phyloP scores from a whole-genome alignment of 2,888 invertebrate species.

The Diarsia rubi region DNA sequence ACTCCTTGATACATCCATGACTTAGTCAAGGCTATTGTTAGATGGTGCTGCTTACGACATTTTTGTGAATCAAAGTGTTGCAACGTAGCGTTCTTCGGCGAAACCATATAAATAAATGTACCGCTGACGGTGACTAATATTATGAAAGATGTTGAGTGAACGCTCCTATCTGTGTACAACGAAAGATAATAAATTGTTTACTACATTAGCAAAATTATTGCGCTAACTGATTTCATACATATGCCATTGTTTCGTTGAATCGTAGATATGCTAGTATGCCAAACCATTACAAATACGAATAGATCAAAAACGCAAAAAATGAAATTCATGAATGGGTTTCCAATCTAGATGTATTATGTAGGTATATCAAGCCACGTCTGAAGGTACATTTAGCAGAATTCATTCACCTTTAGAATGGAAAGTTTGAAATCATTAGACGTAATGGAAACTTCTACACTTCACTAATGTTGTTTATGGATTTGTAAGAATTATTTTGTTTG shows the following conservation, averaged over 20 bases:
- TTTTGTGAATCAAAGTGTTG: conserved; percentile 68
- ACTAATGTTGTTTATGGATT: conserved; percentile 52
- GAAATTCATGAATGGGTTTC: conserved; percentile 33
- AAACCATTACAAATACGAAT: conserved; percentile 26
- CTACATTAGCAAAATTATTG: conserved; percentile 55
- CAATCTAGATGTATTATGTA: conserved; percentile 52
- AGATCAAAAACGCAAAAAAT: conserved; percentile 43
- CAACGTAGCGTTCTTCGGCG: conserved; percentile 62
- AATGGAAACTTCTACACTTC: conserved; percentile 52
- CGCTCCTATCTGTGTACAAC: conserved; percentile 51
- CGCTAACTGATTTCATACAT: conserved; percentile 43
- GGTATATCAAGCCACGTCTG: conserved; percentile 55
- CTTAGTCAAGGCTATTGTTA: conserved; percentile 59
- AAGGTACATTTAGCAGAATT: conserved; percentile 58
- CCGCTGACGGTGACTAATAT: conserved; percentile 66
- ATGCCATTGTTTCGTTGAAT: conserved; percentile 5
- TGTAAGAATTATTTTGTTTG: conserved; percentile 36
- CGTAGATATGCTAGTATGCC: conserved; percentile 23
- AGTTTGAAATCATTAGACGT: conserved; percentile 63
- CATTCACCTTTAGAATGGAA: conserved; percentile 62
- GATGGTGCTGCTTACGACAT: conserved; percentile 60
- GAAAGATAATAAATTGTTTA: conserved; percentile 62
- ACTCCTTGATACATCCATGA: conserved; percentile 23
- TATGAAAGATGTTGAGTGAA: conserved; percentile 62
- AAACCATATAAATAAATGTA: conserved; percentile 66